Percentiles rank a stretch among this genome's conserved stretches.
These are phyloP conservation scores for Meiosimyza platycephala DNA, from an alignment of 2,888 invertebrate species.

Conservation along the genomic window DNA sequence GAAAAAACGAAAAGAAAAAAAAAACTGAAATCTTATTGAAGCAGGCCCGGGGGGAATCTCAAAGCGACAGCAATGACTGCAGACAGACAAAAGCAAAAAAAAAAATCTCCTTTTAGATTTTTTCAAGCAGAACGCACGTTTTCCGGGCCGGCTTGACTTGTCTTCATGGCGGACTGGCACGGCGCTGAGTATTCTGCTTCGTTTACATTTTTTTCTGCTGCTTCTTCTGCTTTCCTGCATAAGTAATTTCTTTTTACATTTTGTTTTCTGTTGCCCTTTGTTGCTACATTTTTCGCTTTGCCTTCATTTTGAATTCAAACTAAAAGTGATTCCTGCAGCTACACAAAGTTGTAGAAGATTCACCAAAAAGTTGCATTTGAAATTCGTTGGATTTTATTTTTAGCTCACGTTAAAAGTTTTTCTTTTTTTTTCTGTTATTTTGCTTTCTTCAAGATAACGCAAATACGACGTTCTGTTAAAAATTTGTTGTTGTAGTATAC, in stretches of 20 bases:
- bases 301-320: too few relatives aligned
- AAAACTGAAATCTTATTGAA: conserved; percentile 45
- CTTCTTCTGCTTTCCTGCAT: not conserved
- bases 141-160: conserved; percentile 33
- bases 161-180: conserved; percentile 1
- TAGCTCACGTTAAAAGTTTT: too few relatives aligned
- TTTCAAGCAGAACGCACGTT: conserved; percentile 42
- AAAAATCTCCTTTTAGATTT: conserved; percentile 48
- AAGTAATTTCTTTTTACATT: conserved; percentile 25
- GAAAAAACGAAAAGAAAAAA: conserved; percentile 37
- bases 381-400: too few relatives aligned
- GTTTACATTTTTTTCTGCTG: conserved; percentile 25
- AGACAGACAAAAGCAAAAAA: conserved; percentile 45
- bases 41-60: conserved; percentile 40
- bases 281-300: too few relatives aligned
- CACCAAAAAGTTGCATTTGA: too few relatives aligned
- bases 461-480: too few relatives aligned
- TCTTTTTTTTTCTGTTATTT: too few relatives aligned
- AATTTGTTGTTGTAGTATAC: too few relatives aligned
- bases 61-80: not conserved
- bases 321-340: too few relatives aligned
- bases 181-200: conserved; percentile 33
- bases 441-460: too few relatives aligned
- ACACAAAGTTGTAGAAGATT: too few relatives aligned
- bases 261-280: conserved; percentile 46